phyloP scores from a whole-genome alignment of 1,140 invertebrate species.

The Teleopsis dalmanni region DNA sequence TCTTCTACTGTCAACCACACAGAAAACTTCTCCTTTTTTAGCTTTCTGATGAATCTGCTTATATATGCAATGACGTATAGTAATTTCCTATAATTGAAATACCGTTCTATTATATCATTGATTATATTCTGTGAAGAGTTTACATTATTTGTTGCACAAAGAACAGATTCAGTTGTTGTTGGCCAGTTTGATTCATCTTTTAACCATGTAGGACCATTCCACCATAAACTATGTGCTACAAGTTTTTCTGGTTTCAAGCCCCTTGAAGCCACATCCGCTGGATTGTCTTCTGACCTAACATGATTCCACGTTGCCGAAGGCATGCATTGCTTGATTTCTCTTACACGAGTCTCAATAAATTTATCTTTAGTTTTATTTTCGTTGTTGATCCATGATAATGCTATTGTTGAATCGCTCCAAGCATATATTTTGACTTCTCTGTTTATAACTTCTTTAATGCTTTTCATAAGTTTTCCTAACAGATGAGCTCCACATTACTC shows the following conservation, averaged over 20 bases:
- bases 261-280: neutral
- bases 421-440: too few species aligned
- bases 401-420: too few species aligned
- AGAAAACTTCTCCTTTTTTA: neutral
- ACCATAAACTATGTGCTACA: neutral
- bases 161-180: neutral
- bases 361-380: too few species aligned
- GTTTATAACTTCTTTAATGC: neutral
- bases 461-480: conserved; percentile 3
- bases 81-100: conserved; percentile 3
- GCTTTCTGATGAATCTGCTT: neutral
- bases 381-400: too few species aligned
- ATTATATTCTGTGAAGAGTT: neutral
- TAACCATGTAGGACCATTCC: neutral
- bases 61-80: neutral
- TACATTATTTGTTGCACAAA: neutral
- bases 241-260: neutral
- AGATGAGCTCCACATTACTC: conserved; percentile 15
- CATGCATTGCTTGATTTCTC: neutral
- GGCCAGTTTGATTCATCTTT: neutral
- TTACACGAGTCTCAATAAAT: conserved; percentile 1
- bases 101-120: neutral
- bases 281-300: neutral
- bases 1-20: neutral
- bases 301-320: neutral